A percentile compares a stretch with the other conserved stretches of the same genome.
Conservation (phyloP, 2,113 vertebrate genomes). For the Menidia beryllina region DNA sequence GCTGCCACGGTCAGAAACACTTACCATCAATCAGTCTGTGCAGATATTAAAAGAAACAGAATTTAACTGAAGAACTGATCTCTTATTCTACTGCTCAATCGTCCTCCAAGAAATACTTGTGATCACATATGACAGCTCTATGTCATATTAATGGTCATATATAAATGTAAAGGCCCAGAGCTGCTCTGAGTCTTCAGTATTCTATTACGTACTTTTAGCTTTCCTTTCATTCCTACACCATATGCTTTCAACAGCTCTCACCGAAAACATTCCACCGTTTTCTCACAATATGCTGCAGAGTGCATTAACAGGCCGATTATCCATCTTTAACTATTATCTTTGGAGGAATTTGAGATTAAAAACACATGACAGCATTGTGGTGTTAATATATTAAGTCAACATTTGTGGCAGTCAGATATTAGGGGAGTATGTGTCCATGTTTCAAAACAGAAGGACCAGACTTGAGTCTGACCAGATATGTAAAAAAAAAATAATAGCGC, state of each 20-base stretch:
- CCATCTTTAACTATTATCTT: slow-evolving; percentile 39
- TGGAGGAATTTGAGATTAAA: slow-evolving; percentile 49
- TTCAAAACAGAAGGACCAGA: slow-evolving; percentile 32
- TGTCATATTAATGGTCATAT: slow-evolving; percentile 25
- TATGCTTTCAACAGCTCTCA: slow-evolving; percentile 37
- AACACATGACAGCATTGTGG: slow-evolving; percentile 51
- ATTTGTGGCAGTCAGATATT: slow-evolving; percentile 18
- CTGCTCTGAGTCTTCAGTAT: slow-evolving; percentile 21
- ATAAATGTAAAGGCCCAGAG: slow-evolving; percentile 5
- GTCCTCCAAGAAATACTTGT: slow-evolving; percentile 39
- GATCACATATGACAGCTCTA: slow-evolving; percentile 23
- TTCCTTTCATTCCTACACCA: slow-evolving; percentile 23
- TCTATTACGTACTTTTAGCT: slow-evolving; percentile 32
- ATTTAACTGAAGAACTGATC: slow-evolving; percentile 51
- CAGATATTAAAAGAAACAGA: slow-evolving; percentile 50
- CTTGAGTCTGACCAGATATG: slow-evolving; percentile 2
- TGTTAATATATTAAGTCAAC: neutral
- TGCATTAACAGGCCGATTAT: slow-evolving; percentile 49
- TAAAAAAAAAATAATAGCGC: too few species aligned
- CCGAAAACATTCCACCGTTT: slow-evolving; percentile 41
- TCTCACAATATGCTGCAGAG: slow-evolving; percentile 32
- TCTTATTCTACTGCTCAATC: slow-evolving; percentile 14
- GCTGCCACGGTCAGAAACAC: slow-evolving; percentile 64
- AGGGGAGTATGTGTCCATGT: neutral
- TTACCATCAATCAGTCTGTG: slow-evolving; percentile 66